phyloP scores from a whole-genome alignment of 2,797 vertebrate genomes.

The Natrix natrix region DNA sequence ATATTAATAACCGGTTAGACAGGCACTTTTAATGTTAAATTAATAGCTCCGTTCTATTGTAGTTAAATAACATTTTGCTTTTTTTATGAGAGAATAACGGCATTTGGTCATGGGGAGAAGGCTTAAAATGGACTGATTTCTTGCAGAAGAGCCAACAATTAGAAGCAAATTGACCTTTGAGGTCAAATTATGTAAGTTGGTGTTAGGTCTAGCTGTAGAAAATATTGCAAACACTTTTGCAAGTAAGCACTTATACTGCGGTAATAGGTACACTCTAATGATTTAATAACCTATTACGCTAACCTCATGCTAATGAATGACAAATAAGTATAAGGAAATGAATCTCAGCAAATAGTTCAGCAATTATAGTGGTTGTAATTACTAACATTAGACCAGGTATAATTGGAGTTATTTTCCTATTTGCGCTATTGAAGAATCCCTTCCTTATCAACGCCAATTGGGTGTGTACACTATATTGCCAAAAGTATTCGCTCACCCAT shows the following conservation, averaged over 20 bases:
- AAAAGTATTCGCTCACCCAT: no score
- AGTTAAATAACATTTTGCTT: neutral
- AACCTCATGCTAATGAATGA: neutral
- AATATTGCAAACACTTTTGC: neutral
- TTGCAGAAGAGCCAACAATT: neutral
- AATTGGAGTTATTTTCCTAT: neutral
- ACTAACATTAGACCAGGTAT: neutral
- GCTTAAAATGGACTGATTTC: neutral
- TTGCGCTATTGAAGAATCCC: neutral
- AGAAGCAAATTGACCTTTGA: neutral
- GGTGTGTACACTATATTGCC: neutral
- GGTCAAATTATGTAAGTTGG: neutral
- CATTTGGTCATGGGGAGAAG: no score
- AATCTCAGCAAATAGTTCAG: neutral
- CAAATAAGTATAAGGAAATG: neutral
- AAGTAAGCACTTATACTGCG: neutral
- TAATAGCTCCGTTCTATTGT: neutral
- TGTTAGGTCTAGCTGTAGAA: neutral
- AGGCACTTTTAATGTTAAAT: neutral
- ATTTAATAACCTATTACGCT: neutral
- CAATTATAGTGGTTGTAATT: neutral
- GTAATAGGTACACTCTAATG: neutral
- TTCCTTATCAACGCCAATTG: neutral
- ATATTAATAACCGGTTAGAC: neutral
- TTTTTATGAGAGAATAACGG: neutral